Evolutionary conservation across 2,113 vertebrate species (phyloP).

Genomic region (Conger conger): DNA sequence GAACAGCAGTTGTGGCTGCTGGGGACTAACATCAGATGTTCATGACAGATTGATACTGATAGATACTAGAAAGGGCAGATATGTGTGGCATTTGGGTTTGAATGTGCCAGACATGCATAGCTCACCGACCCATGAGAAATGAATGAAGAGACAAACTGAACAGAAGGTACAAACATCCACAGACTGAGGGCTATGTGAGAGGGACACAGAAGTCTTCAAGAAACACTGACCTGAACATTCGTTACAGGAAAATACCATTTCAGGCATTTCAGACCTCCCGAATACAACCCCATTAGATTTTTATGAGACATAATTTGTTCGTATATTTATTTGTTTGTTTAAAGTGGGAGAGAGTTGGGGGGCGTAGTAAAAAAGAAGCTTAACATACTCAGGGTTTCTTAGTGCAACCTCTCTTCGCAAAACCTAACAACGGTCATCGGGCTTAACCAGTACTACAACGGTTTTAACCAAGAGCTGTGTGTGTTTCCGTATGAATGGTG

Average conservation of each 20-base stretch:
- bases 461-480: no score
- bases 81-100: no score
- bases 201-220: background rate
- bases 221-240: background rate
- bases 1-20: background rate
- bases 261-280: background rate
- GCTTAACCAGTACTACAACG: no score
- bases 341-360: background rate
- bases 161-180: background rate
- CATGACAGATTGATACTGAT: no score
- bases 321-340: background rate
- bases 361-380: no score
- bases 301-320: background rate
- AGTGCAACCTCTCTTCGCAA: no score
- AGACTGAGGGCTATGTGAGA: background rate
- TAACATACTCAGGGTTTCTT: no score
- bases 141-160: background rate
- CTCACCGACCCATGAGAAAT: background rate
- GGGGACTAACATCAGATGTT: background rate
- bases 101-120: background rate
- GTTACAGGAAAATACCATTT: background rate
- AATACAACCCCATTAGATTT: background rate
- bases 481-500: no score
- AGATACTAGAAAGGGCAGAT: no score
- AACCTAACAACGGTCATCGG: no score